Evolutionary conservation across 2,797 vertebrate species (phyloP).

Genomic region (Harpagifer antarcticus): DNA sequence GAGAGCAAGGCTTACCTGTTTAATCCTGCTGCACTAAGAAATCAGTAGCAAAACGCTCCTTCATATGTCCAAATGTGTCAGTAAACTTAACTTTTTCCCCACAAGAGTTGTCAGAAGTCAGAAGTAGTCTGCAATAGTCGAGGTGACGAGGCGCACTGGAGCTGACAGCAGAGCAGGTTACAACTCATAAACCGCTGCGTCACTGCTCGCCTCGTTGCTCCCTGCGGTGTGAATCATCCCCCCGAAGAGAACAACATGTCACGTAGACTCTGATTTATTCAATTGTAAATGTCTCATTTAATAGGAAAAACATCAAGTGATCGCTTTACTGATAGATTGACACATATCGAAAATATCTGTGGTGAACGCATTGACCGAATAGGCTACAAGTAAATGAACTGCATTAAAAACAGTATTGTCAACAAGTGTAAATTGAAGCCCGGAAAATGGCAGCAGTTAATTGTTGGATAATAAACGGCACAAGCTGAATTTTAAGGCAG

Average conservation of each 20-base stretch:
- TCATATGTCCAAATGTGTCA: not conserved
- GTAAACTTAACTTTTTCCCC: not conserved
- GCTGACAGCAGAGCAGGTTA: constrained; percentile 46
- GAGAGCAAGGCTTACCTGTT: constrained; percentile 39
- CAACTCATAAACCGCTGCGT: constrained; percentile 50
- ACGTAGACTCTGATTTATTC: fast-evolving
- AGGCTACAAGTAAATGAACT: not conserved
- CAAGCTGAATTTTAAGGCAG: not conserved
- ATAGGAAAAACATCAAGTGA: not conserved
- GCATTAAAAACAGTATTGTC: not conserved
- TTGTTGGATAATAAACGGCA: not conserved
- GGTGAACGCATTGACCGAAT: not conserved
- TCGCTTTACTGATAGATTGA: not conserved
- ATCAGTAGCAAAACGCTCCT: not conserved
- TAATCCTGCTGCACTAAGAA: not conserved
- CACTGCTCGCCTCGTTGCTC: constrained; percentile 9
- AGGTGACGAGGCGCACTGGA: constrained; percentile 3
- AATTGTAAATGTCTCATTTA: not conserved
- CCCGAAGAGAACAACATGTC: not conserved
- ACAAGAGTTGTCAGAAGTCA: constrained; percentile 18
- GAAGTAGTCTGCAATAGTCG: constrained; percentile 16
- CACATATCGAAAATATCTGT: not conserved
- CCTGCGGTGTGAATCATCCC: constrained; percentile 15
- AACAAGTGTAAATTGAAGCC: not conserved
- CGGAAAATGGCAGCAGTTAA: no score